Evolutionary conservation across 2,888 invertebrate species (phyloP).

Genomic region (Timandra comae): DNA sequence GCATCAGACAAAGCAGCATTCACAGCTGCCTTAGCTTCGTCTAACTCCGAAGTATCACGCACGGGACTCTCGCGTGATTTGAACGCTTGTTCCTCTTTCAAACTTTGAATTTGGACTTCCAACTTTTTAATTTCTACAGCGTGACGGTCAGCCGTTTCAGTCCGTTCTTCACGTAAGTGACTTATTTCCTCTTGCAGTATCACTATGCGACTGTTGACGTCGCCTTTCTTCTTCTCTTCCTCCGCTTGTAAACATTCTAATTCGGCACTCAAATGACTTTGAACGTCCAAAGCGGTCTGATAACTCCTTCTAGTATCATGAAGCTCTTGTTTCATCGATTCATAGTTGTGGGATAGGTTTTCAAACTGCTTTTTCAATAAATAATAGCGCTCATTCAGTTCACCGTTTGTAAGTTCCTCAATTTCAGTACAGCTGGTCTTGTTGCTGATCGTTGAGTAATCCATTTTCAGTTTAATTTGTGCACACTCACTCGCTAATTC

Average conservation of each 20-base stretch:
- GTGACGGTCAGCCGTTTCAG: constrained; percentile 47
- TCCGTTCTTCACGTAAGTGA: constrained; percentile 44
- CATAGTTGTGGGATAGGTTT: constrained; percentile 48
- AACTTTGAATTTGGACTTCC: constrained; percentile 42
- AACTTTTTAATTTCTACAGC: constrained; percentile 47
- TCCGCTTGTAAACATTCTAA: constrained; percentile 58
- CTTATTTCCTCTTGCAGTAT: constrained; percentile 60
- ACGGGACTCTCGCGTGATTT: constrained; percentile 47
- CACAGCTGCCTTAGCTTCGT: constrained; percentile 46
- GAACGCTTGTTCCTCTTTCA: constrained; percentile 50
- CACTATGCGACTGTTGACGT: constrained; percentile 44
- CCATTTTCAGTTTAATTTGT: constrained; percentile 50
- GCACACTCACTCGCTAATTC: no score
- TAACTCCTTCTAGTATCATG: constrained; percentile 60
- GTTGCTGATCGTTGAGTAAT: constrained; percentile 66
- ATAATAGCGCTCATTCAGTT: constrained; percentile 58
- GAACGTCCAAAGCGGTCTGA: constrained; percentile 63
- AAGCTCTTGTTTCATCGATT: constrained; percentile 60
- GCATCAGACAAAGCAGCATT: constrained; percentile 45
- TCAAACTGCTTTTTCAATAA: constrained; percentile 61
- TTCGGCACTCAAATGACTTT: constrained; percentile 59
- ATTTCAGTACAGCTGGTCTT: constrained; percentile 55
- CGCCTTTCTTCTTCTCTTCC: constrained; percentile 43
- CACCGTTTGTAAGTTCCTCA: constrained; percentile 57
- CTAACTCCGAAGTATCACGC: constrained; percentile 52